Conservation (phyloP, 2,113 vertebrate species). For the Phrynosoma platyrhinos region DNA sequence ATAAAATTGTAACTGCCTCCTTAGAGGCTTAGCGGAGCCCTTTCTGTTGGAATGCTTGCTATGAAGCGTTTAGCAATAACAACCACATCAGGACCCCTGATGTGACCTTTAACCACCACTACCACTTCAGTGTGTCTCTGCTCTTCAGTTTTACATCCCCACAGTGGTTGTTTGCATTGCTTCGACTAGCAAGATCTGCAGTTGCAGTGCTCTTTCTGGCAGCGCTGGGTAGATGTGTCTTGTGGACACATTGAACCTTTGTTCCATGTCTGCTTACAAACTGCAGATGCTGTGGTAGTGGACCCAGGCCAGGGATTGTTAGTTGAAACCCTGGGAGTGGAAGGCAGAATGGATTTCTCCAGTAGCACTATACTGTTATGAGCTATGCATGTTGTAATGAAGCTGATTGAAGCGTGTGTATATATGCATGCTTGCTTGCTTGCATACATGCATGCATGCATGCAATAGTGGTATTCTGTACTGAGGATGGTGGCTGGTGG, state of each 20-base stretch:
- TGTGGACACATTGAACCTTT: background rate
- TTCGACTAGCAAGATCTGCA: conserved; percentile 3
- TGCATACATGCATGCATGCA: too few relatives aligned
- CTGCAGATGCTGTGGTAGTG: background rate
- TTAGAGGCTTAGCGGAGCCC: conserved; percentile 21
- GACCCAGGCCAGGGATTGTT: too few relatives aligned
- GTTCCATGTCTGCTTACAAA: conserved; percentile 26
- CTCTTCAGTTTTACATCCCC: conserved; percentile 48
- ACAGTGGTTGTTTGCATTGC: background rate
- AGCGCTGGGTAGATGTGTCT: background rate
- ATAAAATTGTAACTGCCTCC: conserved; percentile 50
- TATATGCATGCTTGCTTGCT: too few relatives aligned
- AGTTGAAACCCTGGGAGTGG: too few relatives aligned
- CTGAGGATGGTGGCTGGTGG: too few relatives aligned
- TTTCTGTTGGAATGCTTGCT: conserved; percentile 2
- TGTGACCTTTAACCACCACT: conserved; percentile 41
- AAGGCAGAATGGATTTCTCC: too few relatives aligned
- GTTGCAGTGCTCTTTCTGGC: background rate
- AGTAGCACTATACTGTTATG: too few relatives aligned
- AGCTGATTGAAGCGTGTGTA: too few relatives aligned
- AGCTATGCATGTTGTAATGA: too few relatives aligned
- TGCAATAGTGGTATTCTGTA: too few relatives aligned
- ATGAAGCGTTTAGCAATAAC: conserved; percentile 45
- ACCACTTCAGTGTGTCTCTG: conserved; percentile 7
- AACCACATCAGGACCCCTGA: rapidly evolving